Evolutionary conservation across 2,888 invertebrate species (phyloP).

Genomic region (Perizoma affinitatum): DNA sequence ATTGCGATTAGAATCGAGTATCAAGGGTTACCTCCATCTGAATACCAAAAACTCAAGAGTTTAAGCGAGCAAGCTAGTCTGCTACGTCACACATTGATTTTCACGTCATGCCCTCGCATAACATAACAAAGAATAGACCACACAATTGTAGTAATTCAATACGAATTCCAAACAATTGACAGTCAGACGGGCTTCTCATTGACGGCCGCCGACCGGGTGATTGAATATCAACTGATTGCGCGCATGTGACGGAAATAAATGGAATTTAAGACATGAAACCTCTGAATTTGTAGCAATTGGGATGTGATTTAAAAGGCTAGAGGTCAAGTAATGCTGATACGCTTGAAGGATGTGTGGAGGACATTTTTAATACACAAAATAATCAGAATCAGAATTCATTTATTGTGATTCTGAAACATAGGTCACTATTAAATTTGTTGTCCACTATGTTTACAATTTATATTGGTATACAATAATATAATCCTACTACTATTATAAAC

Average conservation of each 20-base stretch:
- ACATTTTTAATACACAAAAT: too few relatives aligned
- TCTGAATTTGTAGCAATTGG: neutral
- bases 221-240: slow-evolving; percentile 38
- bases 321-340: neutral
- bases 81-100: slow-evolving; percentile 3
- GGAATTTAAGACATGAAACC: neutral
- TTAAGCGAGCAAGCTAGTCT: too few relatives aligned
- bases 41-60: too few relatives aligned
- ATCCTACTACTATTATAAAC: too few relatives aligned
- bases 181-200: slow-evolving; percentile 30
- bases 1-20: too few relatives aligned
- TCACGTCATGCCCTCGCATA: slow-evolving; percentile 12
- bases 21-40: too few relatives aligned
- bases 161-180: slow-evolving; percentile 50
- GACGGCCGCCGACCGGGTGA: slow-evolving; percentile 31
- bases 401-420: too few relatives aligned
- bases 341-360: too few relatives aligned
- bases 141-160: slow-evolving; percentile 43
- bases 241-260: slow-evolving; percentile 28
- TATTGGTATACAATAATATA: too few relatives aligned
- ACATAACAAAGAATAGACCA: slow-evolving; percentile 21
- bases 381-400: too few relatives aligned
- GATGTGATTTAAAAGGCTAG: neutral
- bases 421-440: too few relatives aligned
- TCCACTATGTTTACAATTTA: too few relatives aligned